Evolutionary conservation across 2,113 vertebrate species (phyloP).

Genomic region (Crotalus viridis): DNA sequence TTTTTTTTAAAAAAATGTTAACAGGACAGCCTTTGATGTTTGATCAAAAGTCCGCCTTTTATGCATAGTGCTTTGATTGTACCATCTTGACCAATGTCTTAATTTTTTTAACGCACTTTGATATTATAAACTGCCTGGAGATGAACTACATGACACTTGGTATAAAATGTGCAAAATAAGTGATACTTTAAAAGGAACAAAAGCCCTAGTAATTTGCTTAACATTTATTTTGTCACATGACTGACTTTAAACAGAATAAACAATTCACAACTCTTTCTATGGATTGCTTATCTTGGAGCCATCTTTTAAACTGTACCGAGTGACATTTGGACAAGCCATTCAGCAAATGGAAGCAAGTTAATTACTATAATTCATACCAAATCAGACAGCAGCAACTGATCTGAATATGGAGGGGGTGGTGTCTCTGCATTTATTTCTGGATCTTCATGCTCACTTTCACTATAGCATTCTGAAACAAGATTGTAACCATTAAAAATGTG

Average conservation of each 20-base stretch:
- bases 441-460: constrained; percentile 94
- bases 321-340: background rate
- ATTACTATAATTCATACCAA: constrained; percentile 52
- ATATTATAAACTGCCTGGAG: background rate
- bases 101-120: background rate
- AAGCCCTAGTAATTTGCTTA: background rate
- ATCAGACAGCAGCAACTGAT: constrained; percentile 59
- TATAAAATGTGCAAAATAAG: background rate
- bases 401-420: constrained; percentile 76
- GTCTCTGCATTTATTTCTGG: constrained; percentile 77
- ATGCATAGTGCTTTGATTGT: background rate
- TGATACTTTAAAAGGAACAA: background rate
- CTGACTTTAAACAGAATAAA: background rate
- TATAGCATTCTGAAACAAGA: constrained; percentile 85
- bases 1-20: background rate
- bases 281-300: background rate
- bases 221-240: background rate
- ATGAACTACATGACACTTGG: background rate
- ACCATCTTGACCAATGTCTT: background rate
- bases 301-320: background rate
- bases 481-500: constrained; percentile 30
- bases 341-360: constrained; percentile 15
- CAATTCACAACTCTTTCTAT: background rate
- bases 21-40: background rate
- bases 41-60: background rate